Conservation (phyloP, 1,140 invertebrate genomes). For the Chionoecetes opilio region DNA sequence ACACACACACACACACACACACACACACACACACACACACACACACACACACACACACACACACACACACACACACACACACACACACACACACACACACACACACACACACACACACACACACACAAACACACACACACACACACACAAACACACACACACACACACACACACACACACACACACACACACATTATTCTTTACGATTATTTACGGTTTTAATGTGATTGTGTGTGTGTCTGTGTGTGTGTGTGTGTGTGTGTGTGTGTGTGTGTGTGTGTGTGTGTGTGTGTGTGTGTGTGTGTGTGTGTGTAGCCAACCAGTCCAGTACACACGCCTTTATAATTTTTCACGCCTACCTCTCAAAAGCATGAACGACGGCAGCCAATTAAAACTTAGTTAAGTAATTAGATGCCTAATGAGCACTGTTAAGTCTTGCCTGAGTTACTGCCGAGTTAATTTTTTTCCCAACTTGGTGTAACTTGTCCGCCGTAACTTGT, state of each 20-base stretch:
- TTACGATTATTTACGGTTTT: not conserved
- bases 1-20: not conserved
- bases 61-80: conserved; percentile 18
- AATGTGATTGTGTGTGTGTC: not conserved
- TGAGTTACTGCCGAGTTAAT: not conserved
- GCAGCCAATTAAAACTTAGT: not conserved
- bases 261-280: conserved; percentile 1
- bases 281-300: conserved; percentile 11
- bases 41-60: not conserved
- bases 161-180: conserved; percentile 9
- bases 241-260: not conserved
- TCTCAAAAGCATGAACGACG: not conserved
- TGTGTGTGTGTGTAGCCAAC: not conserved
- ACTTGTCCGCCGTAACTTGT: not conserved
- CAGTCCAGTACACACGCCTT: not conserved
- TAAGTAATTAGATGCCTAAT: conserved; percentile 22
- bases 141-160: conserved; percentile 4
- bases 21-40: too few relatives aligned
- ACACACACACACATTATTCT: not conserved
- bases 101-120: not conserved
- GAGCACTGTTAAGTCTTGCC: conserved; percentile 1
- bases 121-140: conserved; percentile 4
- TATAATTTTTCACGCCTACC: not conserved
- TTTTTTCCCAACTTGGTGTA: too few relatives aligned
- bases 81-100: conserved; percentile 15